phyloP scores from a whole-genome alignment of 1,140 invertebrate species.

The Drosophila littoralis region DNA sequence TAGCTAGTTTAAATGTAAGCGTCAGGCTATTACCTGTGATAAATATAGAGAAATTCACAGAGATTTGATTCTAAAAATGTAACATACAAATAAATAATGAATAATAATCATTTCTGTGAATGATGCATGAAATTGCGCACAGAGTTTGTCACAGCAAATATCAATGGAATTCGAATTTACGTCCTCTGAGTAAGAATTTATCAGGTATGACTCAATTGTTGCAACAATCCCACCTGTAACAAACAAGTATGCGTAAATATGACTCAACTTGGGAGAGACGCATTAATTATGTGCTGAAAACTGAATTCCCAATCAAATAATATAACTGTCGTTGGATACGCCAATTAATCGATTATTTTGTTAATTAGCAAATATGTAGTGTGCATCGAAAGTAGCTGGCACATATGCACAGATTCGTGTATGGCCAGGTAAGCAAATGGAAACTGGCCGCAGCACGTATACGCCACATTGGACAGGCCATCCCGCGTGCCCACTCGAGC shows the following conservation, averaged over 20 bases:
- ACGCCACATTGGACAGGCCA: constrained; percentile 39
- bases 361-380: constrained; percentile 47
- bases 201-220: neutral
- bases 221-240: too few relatives aligned
- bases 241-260: neutral
- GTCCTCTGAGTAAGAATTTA: neutral
- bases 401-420: neutral
- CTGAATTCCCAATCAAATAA: constrained; percentile 11
- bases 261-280: neutral
- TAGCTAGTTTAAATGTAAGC: too few relatives aligned
- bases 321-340: constrained; percentile 36
- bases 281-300: constrained; percentile 35
- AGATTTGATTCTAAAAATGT: too few relatives aligned
- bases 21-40: too few relatives aligned
- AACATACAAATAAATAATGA: neutral
- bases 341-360: constrained; percentile 64
- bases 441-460: constrained; percentile 58
- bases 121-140: neutral
- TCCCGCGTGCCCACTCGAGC: neutral
- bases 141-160: neutral
- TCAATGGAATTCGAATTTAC: neutral
- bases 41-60: too few relatives aligned
- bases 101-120: neutral
- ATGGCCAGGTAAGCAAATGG: constrained; percentile 2
- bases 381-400: constrained; percentile 3